Percentiles rank a stretch among this genome's conserved stretches.
These are phyloP conservation scores for Lacanobia oleracea DNA, from an alignment of 2,888 invertebrate species.

Conservation along the genomic window DNA sequence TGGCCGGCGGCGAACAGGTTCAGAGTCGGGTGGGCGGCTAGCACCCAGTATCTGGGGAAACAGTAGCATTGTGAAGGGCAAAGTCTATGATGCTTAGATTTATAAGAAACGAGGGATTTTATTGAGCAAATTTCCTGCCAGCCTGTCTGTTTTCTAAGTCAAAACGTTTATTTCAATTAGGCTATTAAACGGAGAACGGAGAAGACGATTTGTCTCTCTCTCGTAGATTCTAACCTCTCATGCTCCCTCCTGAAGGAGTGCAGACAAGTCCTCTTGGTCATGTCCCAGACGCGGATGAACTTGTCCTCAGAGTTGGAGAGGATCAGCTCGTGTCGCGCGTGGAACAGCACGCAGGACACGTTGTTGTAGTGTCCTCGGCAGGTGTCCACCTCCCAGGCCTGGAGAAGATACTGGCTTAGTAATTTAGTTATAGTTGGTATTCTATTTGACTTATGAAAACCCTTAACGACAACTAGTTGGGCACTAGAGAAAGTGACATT, in stretches of 20 bases:
- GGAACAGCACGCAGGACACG: constrained; percentile 99
- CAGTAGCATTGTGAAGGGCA: no score
- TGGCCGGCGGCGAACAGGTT: constrained; percentile 99
- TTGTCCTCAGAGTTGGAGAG: constrained; percentile 99
- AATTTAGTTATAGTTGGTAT: neutral
- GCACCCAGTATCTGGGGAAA: constrained; percentile 96
- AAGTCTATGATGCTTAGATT: no score
- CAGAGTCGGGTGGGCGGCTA: constrained; percentile 97
- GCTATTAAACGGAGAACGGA: no score
- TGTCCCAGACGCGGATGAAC: constrained; percentile 99
- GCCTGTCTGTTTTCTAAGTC: no score
- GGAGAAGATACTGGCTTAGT: neutral
- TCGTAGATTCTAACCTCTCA: constrained; percentile 88
- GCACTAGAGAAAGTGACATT: no score
- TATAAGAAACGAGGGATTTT: no score
- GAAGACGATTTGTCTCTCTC: constrained; percentile 87
- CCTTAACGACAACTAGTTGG: no score
- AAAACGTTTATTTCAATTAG: no score
- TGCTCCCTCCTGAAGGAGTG: constrained; percentile 98
- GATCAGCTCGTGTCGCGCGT: constrained; percentile 98
- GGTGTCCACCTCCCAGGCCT: constrained; percentile 99
- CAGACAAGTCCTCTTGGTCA: constrained; percentile 97
- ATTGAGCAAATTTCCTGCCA: no score
- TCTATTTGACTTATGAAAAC: no score
- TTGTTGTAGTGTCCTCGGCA: constrained; percentile 99